These are phyloP conservation scores for Exephanes ischioxanthus DNA, from an alignment of 2,888 invertebrate species.

Conservation along the genomic window DNA sequence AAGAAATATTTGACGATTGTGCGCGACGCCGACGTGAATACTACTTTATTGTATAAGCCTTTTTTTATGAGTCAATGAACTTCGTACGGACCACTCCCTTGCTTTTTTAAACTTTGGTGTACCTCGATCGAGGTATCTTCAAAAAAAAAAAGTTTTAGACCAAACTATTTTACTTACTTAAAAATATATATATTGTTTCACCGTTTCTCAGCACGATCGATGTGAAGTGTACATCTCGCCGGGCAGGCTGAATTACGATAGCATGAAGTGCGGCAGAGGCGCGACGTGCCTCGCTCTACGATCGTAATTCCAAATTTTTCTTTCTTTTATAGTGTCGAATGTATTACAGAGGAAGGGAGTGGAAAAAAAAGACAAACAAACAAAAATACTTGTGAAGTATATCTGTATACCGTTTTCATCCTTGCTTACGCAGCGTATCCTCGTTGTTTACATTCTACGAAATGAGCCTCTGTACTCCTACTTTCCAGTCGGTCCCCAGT, in stretches of 20 bases:
- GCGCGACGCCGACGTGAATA: background rate
- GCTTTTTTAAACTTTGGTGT: slow-evolving; percentile 15
- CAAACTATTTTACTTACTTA: too few relatives aligned
- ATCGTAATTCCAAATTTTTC: too few relatives aligned
- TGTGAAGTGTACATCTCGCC: too few relatives aligned
- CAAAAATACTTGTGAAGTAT: background rate
- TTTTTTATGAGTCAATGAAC: background rate
- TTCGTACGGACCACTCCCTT: slow-evolving; percentile 5
- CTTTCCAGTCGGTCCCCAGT: slow-evolving; percentile 34
- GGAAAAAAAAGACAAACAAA: background rate
- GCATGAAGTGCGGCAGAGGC: too few relatives aligned
- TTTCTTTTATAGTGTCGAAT: too few relatives aligned
- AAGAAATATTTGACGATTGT: slow-evolving; percentile 15
- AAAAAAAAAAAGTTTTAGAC: too few relatives aligned
- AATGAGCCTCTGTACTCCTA: slow-evolving; percentile 32
- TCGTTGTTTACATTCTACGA: slow-evolving; percentile 14
- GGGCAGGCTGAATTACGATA: too few relatives aligned
- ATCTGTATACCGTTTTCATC: background rate
- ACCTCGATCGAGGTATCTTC: background rate
- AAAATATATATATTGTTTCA: too few relatives aligned
- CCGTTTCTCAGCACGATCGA: too few relatives aligned
- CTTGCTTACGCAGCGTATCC: slow-evolving; percentile 32
- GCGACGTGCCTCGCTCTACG: too few relatives aligned
- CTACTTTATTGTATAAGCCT: slow-evolving; percentile 9
- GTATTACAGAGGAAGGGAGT: background rate